Base-by-base conservation (phyloP, 2,797 vertebrate species). In the Bradypus variegatus region DNA sequence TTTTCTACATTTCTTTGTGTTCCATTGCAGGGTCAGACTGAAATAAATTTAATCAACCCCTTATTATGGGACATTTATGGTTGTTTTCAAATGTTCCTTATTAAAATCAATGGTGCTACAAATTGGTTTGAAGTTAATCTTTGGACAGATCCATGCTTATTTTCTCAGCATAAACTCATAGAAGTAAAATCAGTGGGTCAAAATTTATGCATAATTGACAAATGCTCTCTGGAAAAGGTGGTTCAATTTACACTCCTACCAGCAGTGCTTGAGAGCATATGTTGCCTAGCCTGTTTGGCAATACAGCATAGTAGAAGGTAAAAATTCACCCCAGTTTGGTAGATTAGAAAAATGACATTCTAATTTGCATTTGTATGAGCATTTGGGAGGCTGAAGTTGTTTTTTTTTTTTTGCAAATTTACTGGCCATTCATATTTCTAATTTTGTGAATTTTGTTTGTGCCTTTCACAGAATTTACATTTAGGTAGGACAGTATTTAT, bases 151-250 rank as follows among this genome's bases (percentile, higher is more conserved):
- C 58, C 9, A 58, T 45, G 16, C 33, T 90, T 94, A 92, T 88
- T 92, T 94, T 23, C 55, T 41, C 27, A 92, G 48, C 64, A 94
- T 73, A 92, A 58, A 91, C 72, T 91, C 83, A 62, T 19, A 81
- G 41, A 88, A 65, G 33, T 83, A 90, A 94, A 88, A 90, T 90
- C 62, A 86, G 80, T 84, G 55, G 72, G 91, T 90, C 83, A 91
- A 88, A 90, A 94, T 91, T 69, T 91, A 75, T 86, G 86, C 14
- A 73, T 85, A 93, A 89, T 76, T 93, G 90, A 87, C 69, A 94
- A 82, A 62, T 77, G 60, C 45, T 88, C 33, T 92, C 88, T 64
- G 48, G 83, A 72, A 64, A 91, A 88, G 29, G 23, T 79, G 31
- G 25, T 80, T 90, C 53, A 88, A 55, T 83, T 80, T 50, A 58